Evolutionary conservation across 2,888 invertebrate species (phyloP).

Genomic region (Anaspis maculata): DNA sequence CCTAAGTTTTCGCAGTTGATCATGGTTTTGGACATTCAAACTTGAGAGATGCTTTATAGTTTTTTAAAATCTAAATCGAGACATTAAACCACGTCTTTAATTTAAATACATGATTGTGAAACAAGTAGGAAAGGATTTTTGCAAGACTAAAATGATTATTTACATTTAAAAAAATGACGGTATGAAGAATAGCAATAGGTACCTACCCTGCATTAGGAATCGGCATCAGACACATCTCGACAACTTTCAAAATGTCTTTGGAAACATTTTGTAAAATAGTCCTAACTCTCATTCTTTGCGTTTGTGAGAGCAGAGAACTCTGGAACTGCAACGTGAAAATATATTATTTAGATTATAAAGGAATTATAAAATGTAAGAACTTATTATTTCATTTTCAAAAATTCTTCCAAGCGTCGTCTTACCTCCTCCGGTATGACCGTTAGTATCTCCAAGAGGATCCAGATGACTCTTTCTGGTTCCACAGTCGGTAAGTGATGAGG

Average conservation of each 20-base stretch:
- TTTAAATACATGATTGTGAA: no score
- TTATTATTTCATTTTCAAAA: background rate
- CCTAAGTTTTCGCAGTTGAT: no score
- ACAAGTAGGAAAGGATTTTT: no score
- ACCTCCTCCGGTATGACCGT: conserved; percentile 85
- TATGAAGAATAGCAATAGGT: no score
- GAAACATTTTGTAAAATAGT: conserved; percentile 41
- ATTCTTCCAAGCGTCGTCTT: conserved; percentile 43
- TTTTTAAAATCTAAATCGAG: no score
- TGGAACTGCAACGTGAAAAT: no score
- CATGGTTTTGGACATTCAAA: no score
- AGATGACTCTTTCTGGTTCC: conserved; percentile 51
- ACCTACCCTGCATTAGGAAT: conserved; percentile 33
- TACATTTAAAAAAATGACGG: no score
- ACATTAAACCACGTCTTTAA: no score
- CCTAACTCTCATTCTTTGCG: conserved; percentile 38
- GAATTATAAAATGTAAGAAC: conserved; percentile 6
- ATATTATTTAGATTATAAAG: no score
- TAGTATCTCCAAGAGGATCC: conserved; percentile 72
- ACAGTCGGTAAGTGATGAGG: conserved; percentile 50
- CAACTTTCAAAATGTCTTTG: conserved; percentile 41
- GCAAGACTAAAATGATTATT: no score
- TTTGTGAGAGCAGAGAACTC: conserved; percentile 39
- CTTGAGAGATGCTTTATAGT: no score
- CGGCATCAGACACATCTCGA: conserved; percentile 39